A percentile compares a stretch with the other conserved stretches of the same genome.
Conservation (phyloP, 2,113 vertebrate genomes). For the Spilogale gracilis region DNA sequence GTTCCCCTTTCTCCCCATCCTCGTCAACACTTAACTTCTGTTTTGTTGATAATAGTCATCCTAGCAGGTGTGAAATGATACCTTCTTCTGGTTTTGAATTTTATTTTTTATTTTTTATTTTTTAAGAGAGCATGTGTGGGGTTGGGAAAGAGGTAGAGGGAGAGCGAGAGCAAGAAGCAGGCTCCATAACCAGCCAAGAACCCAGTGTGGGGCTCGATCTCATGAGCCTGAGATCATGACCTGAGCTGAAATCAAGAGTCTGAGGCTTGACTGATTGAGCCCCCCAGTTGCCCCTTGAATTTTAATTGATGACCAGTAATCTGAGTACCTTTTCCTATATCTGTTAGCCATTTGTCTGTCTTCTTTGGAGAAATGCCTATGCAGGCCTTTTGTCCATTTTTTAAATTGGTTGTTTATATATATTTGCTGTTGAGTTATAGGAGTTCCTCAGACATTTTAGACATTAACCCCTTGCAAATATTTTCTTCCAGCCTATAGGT, state of each 20-base stretch:
- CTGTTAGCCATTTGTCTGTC: neutral
- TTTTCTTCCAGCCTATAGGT: neutral
- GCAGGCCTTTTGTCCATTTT: neutral
- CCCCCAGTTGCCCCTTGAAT: neutral
- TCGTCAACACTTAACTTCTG: neutral
- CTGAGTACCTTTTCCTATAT: too few relatives aligned
- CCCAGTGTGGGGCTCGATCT: neutral
- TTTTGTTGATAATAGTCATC: neutral
- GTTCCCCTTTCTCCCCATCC: neutral
- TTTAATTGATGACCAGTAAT: neutral
- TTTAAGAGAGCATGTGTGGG: neutral
- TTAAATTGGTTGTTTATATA: too few relatives aligned
- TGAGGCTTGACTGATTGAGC: neutral
- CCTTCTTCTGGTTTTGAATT: neutral
- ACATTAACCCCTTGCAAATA: neutral
- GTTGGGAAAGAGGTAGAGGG: neutral
- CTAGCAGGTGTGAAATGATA: neutral
- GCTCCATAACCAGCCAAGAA: neutral
- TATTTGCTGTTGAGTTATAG: neutral
- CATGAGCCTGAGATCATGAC: neutral
- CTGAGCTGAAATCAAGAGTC: neutral
- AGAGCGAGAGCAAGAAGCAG: neutral
- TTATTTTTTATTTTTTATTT: neutral
- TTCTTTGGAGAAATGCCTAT: neutral
- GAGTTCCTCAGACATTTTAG: neutral